A percentile compares a stretch with the other conserved stretches of the same genome.
Evolutionary conservation across 2,113 vertebrate species (phyloP).

Genomic region (Gallinago paraguaiae): DNA sequence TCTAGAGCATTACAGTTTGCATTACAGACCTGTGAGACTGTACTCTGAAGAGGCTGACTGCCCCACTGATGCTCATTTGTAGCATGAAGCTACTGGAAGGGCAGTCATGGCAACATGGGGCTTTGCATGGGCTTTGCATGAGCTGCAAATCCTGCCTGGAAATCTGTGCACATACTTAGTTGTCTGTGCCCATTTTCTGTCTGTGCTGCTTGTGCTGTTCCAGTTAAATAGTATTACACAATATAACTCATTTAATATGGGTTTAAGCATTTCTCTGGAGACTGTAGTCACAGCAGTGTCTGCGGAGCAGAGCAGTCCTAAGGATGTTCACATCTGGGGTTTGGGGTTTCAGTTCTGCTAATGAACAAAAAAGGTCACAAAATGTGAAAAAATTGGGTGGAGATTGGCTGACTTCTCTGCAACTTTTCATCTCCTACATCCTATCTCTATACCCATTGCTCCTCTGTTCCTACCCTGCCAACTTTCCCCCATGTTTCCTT

Average conservation of each 20-base stretch:
- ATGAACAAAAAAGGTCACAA: neutral
- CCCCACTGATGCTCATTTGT: neutral
- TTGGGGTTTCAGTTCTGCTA: neutral
- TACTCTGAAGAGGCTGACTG: neutral
- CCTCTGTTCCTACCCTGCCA: neutral
- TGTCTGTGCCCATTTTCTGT: neutral
- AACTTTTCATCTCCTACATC: neutral
- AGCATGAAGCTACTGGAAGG: neutral
- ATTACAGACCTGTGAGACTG: neutral
- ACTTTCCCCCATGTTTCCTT: neutral
- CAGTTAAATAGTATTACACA: neutral
- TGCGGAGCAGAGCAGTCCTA: neutral
- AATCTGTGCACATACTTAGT: neutral
- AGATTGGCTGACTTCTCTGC: neutral
- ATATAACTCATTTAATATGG: neutral
- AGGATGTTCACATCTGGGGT: neutral
- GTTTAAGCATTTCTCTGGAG: neutral
- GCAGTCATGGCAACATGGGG: neutral
- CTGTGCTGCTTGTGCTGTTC: neutral
- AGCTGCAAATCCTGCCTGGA: neutral
- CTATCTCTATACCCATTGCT: neutral
- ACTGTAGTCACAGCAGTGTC: neutral
- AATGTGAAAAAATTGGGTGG: neutral
- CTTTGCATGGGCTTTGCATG: neutral
- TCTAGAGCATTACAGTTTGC: neutral